Conservation (phyloP, 2,797 vertebrate genomes). For the Anguilla marmorata region DNA sequence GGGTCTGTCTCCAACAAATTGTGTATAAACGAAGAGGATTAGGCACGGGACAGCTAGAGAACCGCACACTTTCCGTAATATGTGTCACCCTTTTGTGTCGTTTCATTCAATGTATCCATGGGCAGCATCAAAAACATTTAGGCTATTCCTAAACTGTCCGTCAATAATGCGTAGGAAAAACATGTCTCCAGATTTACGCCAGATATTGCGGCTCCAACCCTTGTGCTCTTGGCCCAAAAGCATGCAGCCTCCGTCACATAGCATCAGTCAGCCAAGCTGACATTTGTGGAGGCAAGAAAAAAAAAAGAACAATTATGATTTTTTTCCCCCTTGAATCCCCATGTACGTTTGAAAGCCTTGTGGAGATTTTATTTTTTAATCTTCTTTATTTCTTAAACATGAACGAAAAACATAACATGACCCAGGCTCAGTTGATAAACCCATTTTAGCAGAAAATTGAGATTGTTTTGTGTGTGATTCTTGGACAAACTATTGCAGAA, state of each 20-base stretch:
- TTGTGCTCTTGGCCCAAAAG: slow-evolving; percentile 49
- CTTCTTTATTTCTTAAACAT: not conserved
- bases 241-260: slow-evolving; percentile 42
- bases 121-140: not conserved
- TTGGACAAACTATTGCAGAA: not conserved
- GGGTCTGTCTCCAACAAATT: not conserved
- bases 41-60: not conserved
- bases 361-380: not conserved
- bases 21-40: not conserved
- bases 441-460: not conserved
- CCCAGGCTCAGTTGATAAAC: not conserved
- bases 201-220: slow-evolving; percentile 43
- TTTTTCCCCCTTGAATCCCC: not conserved
- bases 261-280: slow-evolving; percentile 45
- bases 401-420: not conserved
- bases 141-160: not conserved
- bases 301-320: slow-evolving; percentile 36
- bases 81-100: not conserved
- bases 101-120: not conserved
- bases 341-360: slow-evolving; percentile 11
- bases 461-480: not conserved
- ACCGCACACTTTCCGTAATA: not conserved
- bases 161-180: not conserved
- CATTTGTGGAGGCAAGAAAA: slow-evolving; percentile 50
- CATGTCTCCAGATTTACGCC: not conserved